Conservation (phyloP, 1,140 invertebrate genomes). For the Heliothis virescens region DNA sequence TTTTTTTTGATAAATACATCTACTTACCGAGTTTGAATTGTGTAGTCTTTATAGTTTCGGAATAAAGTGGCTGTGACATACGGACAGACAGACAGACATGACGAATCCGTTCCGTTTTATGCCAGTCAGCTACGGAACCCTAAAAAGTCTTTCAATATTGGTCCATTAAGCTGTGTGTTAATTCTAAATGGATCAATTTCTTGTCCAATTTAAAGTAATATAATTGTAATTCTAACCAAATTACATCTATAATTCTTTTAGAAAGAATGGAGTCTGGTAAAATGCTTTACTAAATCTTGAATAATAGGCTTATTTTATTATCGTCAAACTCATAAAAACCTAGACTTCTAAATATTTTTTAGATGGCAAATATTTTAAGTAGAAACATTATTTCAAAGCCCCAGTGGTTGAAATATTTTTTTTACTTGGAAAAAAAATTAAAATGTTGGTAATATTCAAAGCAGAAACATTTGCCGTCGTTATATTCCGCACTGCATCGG, state of each 20-base stretch:
- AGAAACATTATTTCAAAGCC: neutral
- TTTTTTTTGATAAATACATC: no score
- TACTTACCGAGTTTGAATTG: no score
- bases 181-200: slow-evolving; percentile 14
- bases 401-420: neutral
- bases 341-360: neutral
- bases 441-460: neutral
- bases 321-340: slow-evolving; percentile 7
- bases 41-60: no score
- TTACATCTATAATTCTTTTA: slow-evolving; percentile 17
- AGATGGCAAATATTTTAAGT: no score
- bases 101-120: no score
- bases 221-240: slow-evolving; percentile 30
- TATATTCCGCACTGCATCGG: slow-evolving; percentile 28
- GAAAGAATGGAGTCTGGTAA: slow-evolving; percentile 6
- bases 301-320: slow-evolving; percentile 22
- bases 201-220: slow-evolving; percentile 7
- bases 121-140: no score
- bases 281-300: neutral
- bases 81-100: no score
- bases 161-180: neutral
- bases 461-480: slow-evolving; percentile 3
- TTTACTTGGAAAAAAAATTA: neutral
- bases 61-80: no score
- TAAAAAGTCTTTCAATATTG: neutral